Evolutionary conservation across 2,797 vertebrate species (phyloP), one percentile per base, ranked within the genome.

Genomic region (Octomys mimax): DNA sequence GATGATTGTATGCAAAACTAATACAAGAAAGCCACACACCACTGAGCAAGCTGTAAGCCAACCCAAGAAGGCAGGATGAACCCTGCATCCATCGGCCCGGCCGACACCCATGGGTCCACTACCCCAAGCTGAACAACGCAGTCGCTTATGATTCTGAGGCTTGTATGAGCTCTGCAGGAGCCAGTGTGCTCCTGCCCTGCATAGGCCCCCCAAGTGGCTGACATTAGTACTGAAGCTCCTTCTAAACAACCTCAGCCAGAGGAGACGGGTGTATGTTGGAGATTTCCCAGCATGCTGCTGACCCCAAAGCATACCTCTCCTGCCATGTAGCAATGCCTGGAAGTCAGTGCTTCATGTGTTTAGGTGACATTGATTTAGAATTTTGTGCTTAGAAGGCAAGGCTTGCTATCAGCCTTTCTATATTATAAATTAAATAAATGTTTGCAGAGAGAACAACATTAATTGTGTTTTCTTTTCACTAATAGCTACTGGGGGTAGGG

Each of bases 381-480:
- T 7, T 57, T 83, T 19, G 5, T 66, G 22, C n/a, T 49, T 79
- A 82, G 24, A n/a, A 49, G 0, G 9, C 83, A 73, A 92, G 7
- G 11, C 39, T 79, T 39, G 59, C 82, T 49, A 66, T 77, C 79
- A 81, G 49, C 1, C 9, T 86, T 81, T 86, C 42, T 75, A 82
- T 8, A 6, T 39, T 24, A 80, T 59, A 8, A 77, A 75, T 6
- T 57, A 80, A 85, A 49, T 33, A 78, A 83, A 62, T 61, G 59
- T 46, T 83, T 73, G 33, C 6, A 54, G 54, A 89, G 66, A 89
- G 7, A 87, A 89, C 33, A 33, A 54, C 2, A 61, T 24, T 49
- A 54, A 52, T 73, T 96, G 66, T 54, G 31, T 59, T 79, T 83
- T 89, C 66, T 18, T 84, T 88, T 61, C 22, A 84, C 73, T 94